Evolutionary conservation across 2,113 vertebrate genomes (phyloP).

Genomic region (Eudyptes chrysolophus): DNA sequence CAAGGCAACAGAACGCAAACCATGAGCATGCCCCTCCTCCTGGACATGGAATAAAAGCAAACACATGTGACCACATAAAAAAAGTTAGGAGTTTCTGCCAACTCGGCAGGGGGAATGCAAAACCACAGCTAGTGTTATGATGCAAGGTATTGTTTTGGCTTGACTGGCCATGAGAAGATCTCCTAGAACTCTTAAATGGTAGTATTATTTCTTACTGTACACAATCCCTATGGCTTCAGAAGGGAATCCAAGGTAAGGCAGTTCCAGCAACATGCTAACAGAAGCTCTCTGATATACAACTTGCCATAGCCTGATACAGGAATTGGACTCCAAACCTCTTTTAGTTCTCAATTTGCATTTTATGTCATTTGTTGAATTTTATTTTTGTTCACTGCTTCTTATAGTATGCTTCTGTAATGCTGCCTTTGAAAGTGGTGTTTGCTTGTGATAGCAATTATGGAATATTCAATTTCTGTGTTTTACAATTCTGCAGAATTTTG

Average conservation of each 20-base stretch:
- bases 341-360: background rate
- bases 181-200: background rate
- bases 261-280: background rate
- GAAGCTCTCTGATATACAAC: accelerated
- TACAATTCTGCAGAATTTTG: background rate
- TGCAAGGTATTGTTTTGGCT: background rate
- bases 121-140: background rate
- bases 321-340: background rate
- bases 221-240: background rate
- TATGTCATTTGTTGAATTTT: background rate
- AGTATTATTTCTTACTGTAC: background rate
- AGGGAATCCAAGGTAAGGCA: background rate
- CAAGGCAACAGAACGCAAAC: background rate
- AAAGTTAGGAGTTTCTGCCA: background rate
- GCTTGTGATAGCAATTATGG: background rate
- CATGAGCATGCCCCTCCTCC: accelerated
- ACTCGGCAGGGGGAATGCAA: background rate
- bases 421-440: background rate
- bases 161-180: background rate
- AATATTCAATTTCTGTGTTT: background rate
- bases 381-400: background rate
- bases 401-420: background rate
- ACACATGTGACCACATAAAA: background rate
- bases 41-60: background rate
- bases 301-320: background rate